Base-by-base conservation (phyloP, 2,113 vertebrate species). In the Cololabis saira region DNA sequence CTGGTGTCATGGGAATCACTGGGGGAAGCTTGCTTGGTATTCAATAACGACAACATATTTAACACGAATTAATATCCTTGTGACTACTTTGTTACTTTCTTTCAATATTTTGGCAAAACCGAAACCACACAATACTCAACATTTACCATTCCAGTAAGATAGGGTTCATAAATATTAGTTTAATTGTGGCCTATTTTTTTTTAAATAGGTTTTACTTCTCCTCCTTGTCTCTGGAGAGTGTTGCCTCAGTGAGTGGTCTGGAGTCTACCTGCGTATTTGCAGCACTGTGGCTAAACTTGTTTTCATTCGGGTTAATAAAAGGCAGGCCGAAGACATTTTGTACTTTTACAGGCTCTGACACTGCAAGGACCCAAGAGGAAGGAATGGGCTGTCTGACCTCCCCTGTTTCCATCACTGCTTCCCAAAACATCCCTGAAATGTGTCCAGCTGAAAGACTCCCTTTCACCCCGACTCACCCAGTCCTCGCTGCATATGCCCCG, bases 401-500 rank as follows among this genome's bases (percentile, higher is more conserved):
- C 81, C 66, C 69, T 0, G 10, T 84, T 80, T 81, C 77, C 76
- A 85, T 81, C 79, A 67, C 41, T 43, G 61, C 74, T 68, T 71
- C 76, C 80, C 82, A 76, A 84, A 85, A 84, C 80, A 76, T 83
- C 62, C 71, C 71, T 78, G 74, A 89, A 77, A 80, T 74, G 62
- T 33, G 75, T 86, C 66, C 60, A 71, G 65, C 64, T 90, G 72
- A 92, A 92, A 90, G 84, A 76, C 76, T 80, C 67, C 80, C 86
- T 87, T 89, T 89, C 85, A 90, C 65, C 69, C 66, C 0, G 14
- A 74, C 74, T 80, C 70, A 56, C 74, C 61, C 37, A 0, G 55
- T 60, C 63, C 7, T 4, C 6, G 16, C 65, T 44, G 24, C 45
- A 14, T 44, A 62, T 55, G 40, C 54, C 67, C 17, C 10, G 3